Conservation (phyloP, 2,888 invertebrate species). For the Caenorhabditis becei region DNA sequence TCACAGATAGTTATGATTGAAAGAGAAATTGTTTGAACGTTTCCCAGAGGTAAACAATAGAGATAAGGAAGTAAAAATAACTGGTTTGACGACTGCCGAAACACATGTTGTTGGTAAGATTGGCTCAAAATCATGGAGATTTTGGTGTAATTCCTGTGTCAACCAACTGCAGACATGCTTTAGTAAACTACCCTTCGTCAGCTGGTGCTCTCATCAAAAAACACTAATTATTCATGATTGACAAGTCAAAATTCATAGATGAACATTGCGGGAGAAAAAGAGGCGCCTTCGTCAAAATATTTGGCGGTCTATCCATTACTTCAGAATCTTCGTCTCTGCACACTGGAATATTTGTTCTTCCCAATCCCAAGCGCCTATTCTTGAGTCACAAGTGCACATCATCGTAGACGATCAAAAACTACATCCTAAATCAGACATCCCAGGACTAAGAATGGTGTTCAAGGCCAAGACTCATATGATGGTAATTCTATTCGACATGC, state of each 20-base stretch:
- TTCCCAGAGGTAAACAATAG: too few species aligned
- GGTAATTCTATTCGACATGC: slow-evolving; percentile 31
- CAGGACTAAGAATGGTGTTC: slow-evolving; percentile 30
- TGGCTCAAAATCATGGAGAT: too few species aligned
- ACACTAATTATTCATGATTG: slow-evolving; percentile 56
- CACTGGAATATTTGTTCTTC: neutral
- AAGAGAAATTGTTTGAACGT: too few species aligned
- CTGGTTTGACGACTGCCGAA: too few species aligned
- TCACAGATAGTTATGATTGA: too few species aligned
- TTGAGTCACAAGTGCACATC: slow-evolving; percentile 19
- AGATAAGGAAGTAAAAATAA: too few species aligned
- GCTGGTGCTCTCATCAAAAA: slow-evolving; percentile 26
- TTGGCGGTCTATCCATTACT: slow-evolving; percentile 15
- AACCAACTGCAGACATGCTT: neutral
- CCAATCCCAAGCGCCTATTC: neutral
- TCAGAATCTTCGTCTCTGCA: neutral
- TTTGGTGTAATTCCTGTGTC: too few species aligned
- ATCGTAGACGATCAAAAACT: neutral
- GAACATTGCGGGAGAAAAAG: slow-evolving; percentile 35
- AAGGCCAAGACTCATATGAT: slow-evolving; percentile 39
- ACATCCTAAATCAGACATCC: too few species aligned
- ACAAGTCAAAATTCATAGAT: slow-evolving; percentile 56
- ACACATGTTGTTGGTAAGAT: too few species aligned
- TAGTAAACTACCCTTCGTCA: slow-evolving; percentile 20
- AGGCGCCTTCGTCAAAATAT: slow-evolving; percentile 37